A percentile compares a stretch with the other conserved stretches of the same genome.
Evolutionary conservation across 64 coral and sea anemone genomes (phyloP).

Genomic region (Anthopleura sola): DNA sequence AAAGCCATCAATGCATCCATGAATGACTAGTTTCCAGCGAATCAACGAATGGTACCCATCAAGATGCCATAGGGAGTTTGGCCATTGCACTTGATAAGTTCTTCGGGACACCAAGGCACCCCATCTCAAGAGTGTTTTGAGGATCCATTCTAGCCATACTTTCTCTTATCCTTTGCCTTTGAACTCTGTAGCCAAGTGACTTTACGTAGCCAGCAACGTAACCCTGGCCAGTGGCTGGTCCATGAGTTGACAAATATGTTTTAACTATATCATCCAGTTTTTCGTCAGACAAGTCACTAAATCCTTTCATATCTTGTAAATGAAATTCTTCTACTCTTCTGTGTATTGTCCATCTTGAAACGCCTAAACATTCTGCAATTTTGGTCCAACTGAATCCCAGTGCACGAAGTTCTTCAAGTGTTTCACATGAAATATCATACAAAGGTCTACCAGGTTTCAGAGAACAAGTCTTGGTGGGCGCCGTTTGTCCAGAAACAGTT

Average conservation of each 20-base stretch:
- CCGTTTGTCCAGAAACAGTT: slow-evolving; percentile 5
- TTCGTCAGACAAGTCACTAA: slow-evolving; percentile 33
- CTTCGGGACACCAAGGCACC: slow-evolving; percentile 54
- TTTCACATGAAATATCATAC: slow-evolving; percentile 39
- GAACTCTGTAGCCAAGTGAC: slow-evolving; percentile 49
- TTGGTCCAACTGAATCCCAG: slow-evolving; percentile 46
- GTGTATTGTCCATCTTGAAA: slow-evolving; percentile 50
- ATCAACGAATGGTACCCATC: slow-evolving; percentile 35
- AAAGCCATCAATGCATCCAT: slow-evolving; percentile 37
- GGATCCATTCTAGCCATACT: slow-evolving; percentile 54
- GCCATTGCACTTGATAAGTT: slow-evolving; percentile 32
- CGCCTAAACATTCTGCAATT: slow-evolving; percentile 26
- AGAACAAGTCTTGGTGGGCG: slow-evolving; percentile 12
- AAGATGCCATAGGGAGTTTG: slow-evolving; percentile 40
- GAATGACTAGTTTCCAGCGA: slow-evolving; percentile 27
- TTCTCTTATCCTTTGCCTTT: slow-evolving; percentile 53
- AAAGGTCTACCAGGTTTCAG: slow-evolving; percentile 32
- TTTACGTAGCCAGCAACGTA: slow-evolving; percentile 47
- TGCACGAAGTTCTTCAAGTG: slow-evolving; percentile 29
- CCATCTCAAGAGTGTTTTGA: slow-evolving; percentile 43
- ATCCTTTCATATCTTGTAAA: slow-evolving; percentile 34
- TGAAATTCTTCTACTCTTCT: slow-evolving; percentile 32
- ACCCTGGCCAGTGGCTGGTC: slow-evolving; percentile 12
- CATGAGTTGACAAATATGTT: slow-evolving; percentile 12
- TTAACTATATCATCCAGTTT: slow-evolving; percentile 42